phyloP scores from a whole-genome alignment of 2,888 invertebrate genomes.

The Epinotia demarniana region DNA sequence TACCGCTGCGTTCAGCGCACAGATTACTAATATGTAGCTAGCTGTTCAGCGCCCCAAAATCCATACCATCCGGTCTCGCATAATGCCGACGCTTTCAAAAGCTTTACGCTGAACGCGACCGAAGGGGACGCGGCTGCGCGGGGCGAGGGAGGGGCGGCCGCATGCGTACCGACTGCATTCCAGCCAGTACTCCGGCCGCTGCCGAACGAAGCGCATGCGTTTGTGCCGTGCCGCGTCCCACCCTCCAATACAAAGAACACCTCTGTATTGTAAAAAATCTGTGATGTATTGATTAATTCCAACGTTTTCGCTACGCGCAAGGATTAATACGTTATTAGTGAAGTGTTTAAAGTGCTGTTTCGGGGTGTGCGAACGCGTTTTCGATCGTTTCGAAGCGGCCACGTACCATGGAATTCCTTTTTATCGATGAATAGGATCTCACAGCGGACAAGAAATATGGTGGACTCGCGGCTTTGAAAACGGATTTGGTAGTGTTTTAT shows the following conservation, averaged over 20 bases:
- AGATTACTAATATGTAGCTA: too few species aligned
- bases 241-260: conserved; percentile 81
- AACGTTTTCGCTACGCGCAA: conserved; percentile 71
- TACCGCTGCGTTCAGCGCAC: conserved; percentile 43
- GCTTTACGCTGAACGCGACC: conserved; percentile 75
- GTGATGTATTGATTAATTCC: conserved; percentile 85
- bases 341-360: conserved; percentile 57
- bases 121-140: conserved; percentile 53
- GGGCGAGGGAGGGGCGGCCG: conserved; percentile 59
- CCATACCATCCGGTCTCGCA: conserved; percentile 49
- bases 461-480: conserved; percentile 76
- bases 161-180: conserved; percentile 82
- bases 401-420: conserved; percentile 82
- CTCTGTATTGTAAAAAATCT: conserved; percentile 82
- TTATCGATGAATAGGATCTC: conserved; percentile 84
- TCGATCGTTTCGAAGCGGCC: conserved; percentile 70
- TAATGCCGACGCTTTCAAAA: conserved; percentile 56
- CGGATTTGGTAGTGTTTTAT: conserved; percentile 72
- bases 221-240: conserved; percentile 62
- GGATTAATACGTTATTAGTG: conserved; percentile 54
- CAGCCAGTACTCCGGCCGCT: conserved; percentile 80
- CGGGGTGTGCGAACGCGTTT: conserved; percentile 61
- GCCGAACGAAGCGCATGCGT: conserved; percentile 72
- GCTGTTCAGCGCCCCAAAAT: conserved; percentile 42
- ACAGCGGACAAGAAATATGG: conserved; percentile 78